Evolutionary conservation across 1,140 invertebrate species (phyloP).

Genomic region (Sycophaga agraensis): DNA sequence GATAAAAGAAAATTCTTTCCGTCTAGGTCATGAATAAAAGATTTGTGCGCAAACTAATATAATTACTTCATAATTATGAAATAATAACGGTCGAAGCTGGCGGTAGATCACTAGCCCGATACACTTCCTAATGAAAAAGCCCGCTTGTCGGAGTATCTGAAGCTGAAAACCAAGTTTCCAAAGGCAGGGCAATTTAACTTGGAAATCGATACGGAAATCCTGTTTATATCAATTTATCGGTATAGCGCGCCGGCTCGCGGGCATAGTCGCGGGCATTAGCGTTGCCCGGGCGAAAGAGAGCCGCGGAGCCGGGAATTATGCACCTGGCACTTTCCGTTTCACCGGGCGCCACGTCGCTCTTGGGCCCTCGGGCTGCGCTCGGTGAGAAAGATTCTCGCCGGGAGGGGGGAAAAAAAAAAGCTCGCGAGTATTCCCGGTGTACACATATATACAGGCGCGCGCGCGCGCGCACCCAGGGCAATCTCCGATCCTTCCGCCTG

Average conservation of each 20-base stretch:
- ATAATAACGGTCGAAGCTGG: not conserved
- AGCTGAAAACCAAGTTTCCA: not conserved
- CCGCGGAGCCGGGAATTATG: too few species aligned
- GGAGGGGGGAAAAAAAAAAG: not conserved
- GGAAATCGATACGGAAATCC: slow-evolving; percentile 23
- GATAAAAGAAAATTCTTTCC: too few species aligned
- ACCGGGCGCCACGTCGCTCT: too few species aligned
- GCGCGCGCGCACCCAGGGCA: slow-evolving; percentile 9
- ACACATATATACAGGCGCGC: not conserved
- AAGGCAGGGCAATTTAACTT: slow-evolving; percentile 9
- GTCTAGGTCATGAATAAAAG: too few species aligned
- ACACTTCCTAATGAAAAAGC: slow-evolving; percentile 1
- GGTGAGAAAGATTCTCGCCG: too few species aligned
- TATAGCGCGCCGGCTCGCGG: too few species aligned
- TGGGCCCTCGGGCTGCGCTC: too few species aligned
- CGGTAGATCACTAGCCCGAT: not conserved
- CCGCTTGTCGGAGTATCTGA: not conserved
- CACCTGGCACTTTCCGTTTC: slow-evolving; percentile 16
- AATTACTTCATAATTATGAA: slow-evolving; percentile 10
- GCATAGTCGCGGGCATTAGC: too few species aligned
- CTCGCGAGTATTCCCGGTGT: not conserved
- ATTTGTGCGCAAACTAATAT: slow-evolving; percentile 9
- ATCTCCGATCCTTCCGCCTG: too few species aligned
- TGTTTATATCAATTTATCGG: slow-evolving; percentile 18
- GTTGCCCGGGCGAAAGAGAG: too few species aligned